Conservation (phyloP, 2,797 vertebrate genomes). For the Hybognathus amarus region DNA sequence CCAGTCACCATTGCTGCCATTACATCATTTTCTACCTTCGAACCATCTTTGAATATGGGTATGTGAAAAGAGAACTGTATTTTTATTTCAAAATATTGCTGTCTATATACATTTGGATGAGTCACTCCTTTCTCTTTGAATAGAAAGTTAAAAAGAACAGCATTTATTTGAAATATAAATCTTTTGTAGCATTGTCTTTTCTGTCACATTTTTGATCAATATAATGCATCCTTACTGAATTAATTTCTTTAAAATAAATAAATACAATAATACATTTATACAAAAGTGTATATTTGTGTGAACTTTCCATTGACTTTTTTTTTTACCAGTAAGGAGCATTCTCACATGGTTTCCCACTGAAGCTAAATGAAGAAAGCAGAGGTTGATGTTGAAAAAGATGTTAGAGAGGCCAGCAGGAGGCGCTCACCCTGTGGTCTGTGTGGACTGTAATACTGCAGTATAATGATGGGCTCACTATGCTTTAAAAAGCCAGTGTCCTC, state of each 20-base stretch:
- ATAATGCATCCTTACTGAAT: not conserved
- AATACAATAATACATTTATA: not conserved
- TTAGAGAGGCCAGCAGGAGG: not conserved
- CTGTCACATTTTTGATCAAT: not conserved
- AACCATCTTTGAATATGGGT: no score
- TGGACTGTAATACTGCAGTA: not conserved
- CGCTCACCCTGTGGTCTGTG: not conserved
- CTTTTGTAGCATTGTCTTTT: not conserved
- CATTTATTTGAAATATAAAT: not conserved
- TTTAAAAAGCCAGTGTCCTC: constrained; percentile 10
- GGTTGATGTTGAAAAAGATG: not conserved
- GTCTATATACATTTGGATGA: no score
- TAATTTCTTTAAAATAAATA: not conserved
- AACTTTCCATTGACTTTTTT: not conserved
- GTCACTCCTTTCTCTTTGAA: not conserved
- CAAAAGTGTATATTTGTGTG: not conserved
- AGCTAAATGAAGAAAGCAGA: not conserved
- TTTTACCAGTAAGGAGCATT: not conserved
- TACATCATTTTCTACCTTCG: no score
- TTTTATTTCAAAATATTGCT: no score
- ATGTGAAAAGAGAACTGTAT: no score
- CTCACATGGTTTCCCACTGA: not conserved
- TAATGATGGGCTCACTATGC: not conserved
- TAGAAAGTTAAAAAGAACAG: not conserved
- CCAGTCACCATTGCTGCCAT: no score